Percentiles rank a stretch among this genome's conserved stretches.
These are phyloP conservation scores for Arbacia lixula DNA, from an alignment of 53 echinoderm and acorn worm species.

Conservation along the genomic window DNA sequence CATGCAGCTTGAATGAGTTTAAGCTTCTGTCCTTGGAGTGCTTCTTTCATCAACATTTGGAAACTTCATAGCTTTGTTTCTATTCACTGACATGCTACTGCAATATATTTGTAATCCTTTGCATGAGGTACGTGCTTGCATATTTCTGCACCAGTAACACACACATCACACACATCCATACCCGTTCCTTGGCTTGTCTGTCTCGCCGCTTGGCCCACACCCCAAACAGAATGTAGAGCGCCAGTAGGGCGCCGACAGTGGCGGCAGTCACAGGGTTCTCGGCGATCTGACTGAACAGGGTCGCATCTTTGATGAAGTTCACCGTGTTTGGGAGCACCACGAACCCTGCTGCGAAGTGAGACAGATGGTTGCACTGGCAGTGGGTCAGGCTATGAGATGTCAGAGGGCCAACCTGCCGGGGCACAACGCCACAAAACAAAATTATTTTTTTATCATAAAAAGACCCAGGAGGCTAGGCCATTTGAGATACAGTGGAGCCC, in stretches of 20 bases:
- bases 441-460: too few species aligned
- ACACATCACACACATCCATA: slow-evolving; percentile 16
- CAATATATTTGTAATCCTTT: not conserved
- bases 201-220: slow-evolving; percentile 83
- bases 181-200: slow-evolving; percentile 66
- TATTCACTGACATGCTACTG: not conserved
- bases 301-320: slow-evolving; percentile 68
- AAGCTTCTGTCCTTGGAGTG: too few species aligned
- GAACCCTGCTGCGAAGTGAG: slow-evolving; percentile 76
- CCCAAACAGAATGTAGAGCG: slow-evolving; percentile 61
- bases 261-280: slow-evolving; percentile 81
- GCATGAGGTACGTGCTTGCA: slow-evolving; percentile 40
- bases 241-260: slow-evolving; percentile 56
- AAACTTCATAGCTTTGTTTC: too few species aligned
- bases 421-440: too few species aligned
- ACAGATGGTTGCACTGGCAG: slow-evolving; percentile 87
- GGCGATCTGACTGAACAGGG: slow-evolving; percentile 66
- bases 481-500: too few species aligned
- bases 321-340: slow-evolving; percentile 86
- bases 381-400: slow-evolving; percentile 70
- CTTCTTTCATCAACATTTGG: too few species aligned
- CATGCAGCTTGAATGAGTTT: too few species aligned
- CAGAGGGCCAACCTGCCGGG: slow-evolving; percentile 78
- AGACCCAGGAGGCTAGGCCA: too few species aligned
- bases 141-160: slow-evolving; percentile 11